phyloP scores from a whole-genome alignment of 2,113 vertebrate genomes.

The Strix aluco region DNA sequence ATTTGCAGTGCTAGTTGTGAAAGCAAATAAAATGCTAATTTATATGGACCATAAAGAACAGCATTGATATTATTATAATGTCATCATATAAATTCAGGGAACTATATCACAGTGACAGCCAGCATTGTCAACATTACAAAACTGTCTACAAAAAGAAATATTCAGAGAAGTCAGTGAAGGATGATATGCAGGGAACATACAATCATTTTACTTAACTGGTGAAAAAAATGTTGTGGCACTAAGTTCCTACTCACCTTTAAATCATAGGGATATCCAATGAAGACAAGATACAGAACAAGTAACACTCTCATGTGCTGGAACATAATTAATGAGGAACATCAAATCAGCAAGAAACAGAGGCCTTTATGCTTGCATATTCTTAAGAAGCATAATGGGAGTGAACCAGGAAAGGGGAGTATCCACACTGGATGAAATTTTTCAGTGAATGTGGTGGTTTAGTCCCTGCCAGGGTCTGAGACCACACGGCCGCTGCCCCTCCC shows the following conservation, averaged over 20 bases:
- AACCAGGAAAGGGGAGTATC: background rate
- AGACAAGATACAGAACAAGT: background rate
- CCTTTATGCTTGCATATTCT: background rate
- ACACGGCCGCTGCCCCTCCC: too few relatives aligned
- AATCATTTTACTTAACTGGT: background rate
- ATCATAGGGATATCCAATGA: background rate
- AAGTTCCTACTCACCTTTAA: background rate
- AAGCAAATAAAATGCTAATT: constrained; percentile 50
- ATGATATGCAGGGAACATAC: background rate
- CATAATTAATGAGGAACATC: background rate
- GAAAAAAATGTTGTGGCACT: background rate
- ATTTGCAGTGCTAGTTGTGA: constrained; percentile 3
- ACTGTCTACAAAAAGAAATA: background rate
- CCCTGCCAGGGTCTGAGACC: too few relatives aligned
- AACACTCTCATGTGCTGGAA: background rate
- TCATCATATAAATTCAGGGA: constrained; percentile 9
- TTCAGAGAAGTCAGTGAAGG: background rate
- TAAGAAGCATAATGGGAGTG: background rate
- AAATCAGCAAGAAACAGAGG: background rate
- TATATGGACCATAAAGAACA: constrained; percentile 15
- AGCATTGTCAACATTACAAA: background rate
- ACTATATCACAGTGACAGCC: background rate
- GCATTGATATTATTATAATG: constrained; percentile 22
- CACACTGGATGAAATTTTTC: background rate
- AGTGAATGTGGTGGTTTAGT: background rate